Base-by-base conservation (phyloP, 2,888 invertebrate genomes). In the Clivina fossor region DNA sequence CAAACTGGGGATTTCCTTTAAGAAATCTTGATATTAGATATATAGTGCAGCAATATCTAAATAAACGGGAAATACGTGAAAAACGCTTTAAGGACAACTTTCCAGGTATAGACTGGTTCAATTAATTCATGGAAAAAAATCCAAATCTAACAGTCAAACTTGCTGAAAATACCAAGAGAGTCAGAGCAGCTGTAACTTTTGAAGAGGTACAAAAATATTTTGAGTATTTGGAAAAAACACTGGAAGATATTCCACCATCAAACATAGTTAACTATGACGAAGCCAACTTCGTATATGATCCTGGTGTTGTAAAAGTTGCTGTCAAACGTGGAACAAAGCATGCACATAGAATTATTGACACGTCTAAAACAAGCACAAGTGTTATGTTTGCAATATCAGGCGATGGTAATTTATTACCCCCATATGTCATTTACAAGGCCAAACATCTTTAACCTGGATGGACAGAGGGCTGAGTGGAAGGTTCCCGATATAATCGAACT, bases 371-470 rank as follows among this genome's bases (percentile, higher is more conserved):
- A 4, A 58, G 50, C 15, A 51, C 33, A 22, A 57, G 63, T 8
- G 55, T 68, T 9, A 69, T 68, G 67, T 60, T 68, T 40, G 56
- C 63, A 28, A 64, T 60, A 15, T 58, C 58, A 56, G 67, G 66
- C 26, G 50, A 30, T 30, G 68, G 69, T 13, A 47, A 57, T 33
- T 41, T 65, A 8, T 59, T 68, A 4, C 64, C 66, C 20, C 64
- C 64, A n/a, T 68, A 67, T 56, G 61, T 67, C 11, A 62, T 60
- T 13, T 66, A 67, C 48, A 70, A 68, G 56, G 53, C 65, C 8
- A 58, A 63, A 56, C 35, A 64, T 28, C 8, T 69, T 9, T 65
- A 59, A 56, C 47, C 59, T 9, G 58, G 60, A 3, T 69, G 69
- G 68, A 62, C 59, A 4, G 55, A 58, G 47, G 64, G 65, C 15